These are phyloP conservation scores for Melanotaenia duboulayi DNA, from an alignment of 2,113 vertebrate species.

Conservation along the genomic window DNA sequence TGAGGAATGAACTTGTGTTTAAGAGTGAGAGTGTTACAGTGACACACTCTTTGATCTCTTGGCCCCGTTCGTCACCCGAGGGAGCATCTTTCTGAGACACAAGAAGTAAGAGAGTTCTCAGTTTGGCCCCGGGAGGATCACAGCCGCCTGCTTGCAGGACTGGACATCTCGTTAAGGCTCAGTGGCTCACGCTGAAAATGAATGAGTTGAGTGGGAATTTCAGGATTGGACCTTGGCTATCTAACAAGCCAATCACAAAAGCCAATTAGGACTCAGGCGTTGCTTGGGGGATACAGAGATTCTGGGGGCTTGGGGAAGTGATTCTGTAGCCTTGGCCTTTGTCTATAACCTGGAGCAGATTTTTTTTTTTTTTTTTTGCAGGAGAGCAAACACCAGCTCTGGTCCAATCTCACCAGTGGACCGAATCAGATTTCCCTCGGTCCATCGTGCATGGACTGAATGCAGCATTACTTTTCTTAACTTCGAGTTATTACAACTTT, in stretches of 20 bases:
- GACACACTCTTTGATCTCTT: constrained; percentile 68
- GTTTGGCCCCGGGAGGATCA: constrained; percentile 79
- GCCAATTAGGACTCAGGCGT: constrained; percentile 80
- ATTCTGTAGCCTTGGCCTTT: constrained; percentile 61
- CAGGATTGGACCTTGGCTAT: constrained; percentile 69
- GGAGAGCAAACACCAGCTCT: constrained; percentile 65
- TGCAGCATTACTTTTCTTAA: constrained; percentile 68
- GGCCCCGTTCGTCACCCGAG: constrained; percentile 57
- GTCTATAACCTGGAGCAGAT: constrained; percentile 66
- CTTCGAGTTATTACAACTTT: constrained; percentile 63
- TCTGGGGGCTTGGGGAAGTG: constrained; percentile 67
- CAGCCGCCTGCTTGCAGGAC: constrained; percentile 62
- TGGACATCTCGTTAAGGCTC: constrained; percentile 77
- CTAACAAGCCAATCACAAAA: constrained; percentile 84
- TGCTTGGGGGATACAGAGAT: constrained; percentile 77
- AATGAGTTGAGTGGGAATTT: constrained; percentile 78
- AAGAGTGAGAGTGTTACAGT: constrained; percentile 57
- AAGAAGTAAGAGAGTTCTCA: constrained; percentile 65
- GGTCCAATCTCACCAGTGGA: constrained; percentile 75
- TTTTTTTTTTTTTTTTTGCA: constrained; percentile 66
- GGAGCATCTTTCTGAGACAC: constrained; percentile 61
- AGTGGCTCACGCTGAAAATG: constrained; percentile 73
- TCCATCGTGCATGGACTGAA: constrained; percentile 72
- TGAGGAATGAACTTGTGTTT: constrained; percentile 67
- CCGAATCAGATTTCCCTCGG: constrained; percentile 75